Conservation (phyloP, 2,888 invertebrate species). For the Tetropium fuscum region DNA sequence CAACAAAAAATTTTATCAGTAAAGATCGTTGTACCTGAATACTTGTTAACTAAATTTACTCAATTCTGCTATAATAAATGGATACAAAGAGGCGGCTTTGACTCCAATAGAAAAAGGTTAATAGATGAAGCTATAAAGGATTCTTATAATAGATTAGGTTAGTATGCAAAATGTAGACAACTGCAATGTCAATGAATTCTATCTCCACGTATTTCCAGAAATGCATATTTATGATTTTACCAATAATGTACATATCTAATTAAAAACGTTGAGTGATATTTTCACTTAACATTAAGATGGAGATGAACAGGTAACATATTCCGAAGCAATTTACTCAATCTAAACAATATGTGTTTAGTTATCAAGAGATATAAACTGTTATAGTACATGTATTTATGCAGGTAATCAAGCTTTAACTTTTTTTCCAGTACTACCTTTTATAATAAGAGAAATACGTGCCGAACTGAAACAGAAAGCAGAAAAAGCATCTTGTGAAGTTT, state of each 20-base stretch:
- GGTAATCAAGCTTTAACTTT: too few species aligned
- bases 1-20: constrained; percentile 81
- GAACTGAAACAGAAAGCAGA: constrained; percentile 83
- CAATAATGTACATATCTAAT: too few species aligned
- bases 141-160: constrained; percentile 70
- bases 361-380: too few species aligned
- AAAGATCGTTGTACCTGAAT: constrained; percentile 78
- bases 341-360: too few species aligned
- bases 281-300: too few species aligned
- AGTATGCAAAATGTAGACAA: too few species aligned
- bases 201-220: constrained; percentile 47
- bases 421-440: constrained; percentile 74
- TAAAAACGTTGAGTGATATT: too few species aligned
- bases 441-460: constrained; percentile 77
- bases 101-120: constrained; percentile 62
- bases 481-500: constrained; percentile 86
- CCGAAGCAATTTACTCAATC: too few species aligned
- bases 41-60: constrained; percentile 72
- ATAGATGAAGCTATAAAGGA: constrained; percentile 71
- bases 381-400: too few species aligned
- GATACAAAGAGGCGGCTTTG: constrained; percentile 60
- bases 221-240: constrained; percentile 36
- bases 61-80: constrained; percentile 68
- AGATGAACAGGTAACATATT: too few species aligned
- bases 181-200: too few species aligned